Conservation (phyloP, 2,113 vertebrate genomes). For the Mus musculus region GRCm39 chr12:64332001-64332500, state of each 20-base stretch:
- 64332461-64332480: conserved; percentile 25
- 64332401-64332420: conserved; percentile 32
- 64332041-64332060: background rate
- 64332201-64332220: conserved; percentile 21
- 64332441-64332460: conserved; percentile 41
- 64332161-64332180: no score
- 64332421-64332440: conserved; percentile 42
- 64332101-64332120: accelerated
- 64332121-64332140: no score
- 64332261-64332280: conserved; percentile 42
- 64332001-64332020: background rate
- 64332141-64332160: background rate
- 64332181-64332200: conserved; percentile 35
- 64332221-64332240: conserved; percentile 44
- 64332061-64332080: background rate
- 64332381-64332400: conserved; percentile 58
- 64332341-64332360: conserved; percentile 68
- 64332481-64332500: conserved; percentile 21
- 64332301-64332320: conserved; percentile 69
- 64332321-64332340: conserved; percentile 73
- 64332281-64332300: conserved; percentile 56
- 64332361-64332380: conserved; percentile 72
- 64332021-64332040: background rate
- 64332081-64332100: no score
- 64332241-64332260: conserved; percentile 59